phyloP scores from a whole-genome alignment of 2,797 vertebrate species.

The Chelidonichthys spinosus region DNA sequence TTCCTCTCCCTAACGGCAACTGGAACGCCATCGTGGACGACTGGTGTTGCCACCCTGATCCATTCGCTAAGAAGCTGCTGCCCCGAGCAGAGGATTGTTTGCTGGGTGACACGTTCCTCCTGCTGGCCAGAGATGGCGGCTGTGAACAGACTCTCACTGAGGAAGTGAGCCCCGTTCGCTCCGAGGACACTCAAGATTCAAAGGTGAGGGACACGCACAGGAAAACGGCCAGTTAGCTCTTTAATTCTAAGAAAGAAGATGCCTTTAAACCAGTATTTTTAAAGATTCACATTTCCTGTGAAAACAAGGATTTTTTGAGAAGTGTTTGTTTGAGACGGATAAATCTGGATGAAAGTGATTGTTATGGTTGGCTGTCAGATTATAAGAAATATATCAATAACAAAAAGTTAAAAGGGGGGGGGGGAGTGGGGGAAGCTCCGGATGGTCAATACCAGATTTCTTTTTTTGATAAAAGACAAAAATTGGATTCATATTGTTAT shows the following conservation, averaged over 20 bases:
- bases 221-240: not conserved
- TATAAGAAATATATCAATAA: not conserved
- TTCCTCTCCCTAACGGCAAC: conserved; percentile 92
- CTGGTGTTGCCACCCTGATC: conserved; percentile 97
- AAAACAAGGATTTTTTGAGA: not conserved
- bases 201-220: conserved; percentile 64
- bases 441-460: not conserved
- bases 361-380: not conserved
- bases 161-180: conserved; percentile 53
- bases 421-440: not conserved
- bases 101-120: conserved; percentile 90
- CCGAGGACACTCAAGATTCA: conserved; percentile 60
- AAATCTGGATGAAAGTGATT: not conserved
- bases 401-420: not conserved
- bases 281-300: not conserved
- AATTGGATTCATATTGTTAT: not conserved
- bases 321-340: not conserved
- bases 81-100: conserved; percentile 92
- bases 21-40: conserved; percentile 95
- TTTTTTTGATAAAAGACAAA: conserved; percentile 10
- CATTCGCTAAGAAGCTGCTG: conserved; percentile 89
- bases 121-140: conserved; percentile 83
- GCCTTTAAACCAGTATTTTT: too few species aligned
- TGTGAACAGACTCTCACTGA: conserved; percentile 72
- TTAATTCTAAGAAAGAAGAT: not conserved